These are phyloP conservation scores for Galerucella calmariensis DNA, from an alignment of 2,888 invertebrate species.

Conservation along the genomic window DNA sequence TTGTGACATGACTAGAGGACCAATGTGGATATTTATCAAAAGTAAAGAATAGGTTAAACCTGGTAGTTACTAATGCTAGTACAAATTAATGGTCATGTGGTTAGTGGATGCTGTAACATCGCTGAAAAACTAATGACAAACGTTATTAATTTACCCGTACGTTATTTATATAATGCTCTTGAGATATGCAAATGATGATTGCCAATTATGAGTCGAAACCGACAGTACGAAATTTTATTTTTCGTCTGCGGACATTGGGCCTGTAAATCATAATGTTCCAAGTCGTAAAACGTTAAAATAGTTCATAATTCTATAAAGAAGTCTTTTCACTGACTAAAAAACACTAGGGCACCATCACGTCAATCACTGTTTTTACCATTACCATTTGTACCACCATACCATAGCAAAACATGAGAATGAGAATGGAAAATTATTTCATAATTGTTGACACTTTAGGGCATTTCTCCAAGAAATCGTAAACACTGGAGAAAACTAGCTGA, in stretches of 20 bases:
- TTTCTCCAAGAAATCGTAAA: background rate
- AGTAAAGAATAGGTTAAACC: slow-evolving; percentile 3
- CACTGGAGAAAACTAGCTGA: background rate
- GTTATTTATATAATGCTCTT: slow-evolving; percentile 53
- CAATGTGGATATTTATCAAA: background rate
- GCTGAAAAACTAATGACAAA: slow-evolving; percentile 13
- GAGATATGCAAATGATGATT: slow-evolving; percentile 50
- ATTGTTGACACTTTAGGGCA: slow-evolving; percentile 7
- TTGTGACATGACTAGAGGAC: background rate
- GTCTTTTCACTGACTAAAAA: slow-evolving; percentile 36
- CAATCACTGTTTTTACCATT: slow-evolving; percentile 36
- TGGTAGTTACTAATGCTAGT: background rate
- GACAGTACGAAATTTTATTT: slow-evolving; percentile 56
- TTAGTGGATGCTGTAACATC: slow-evolving; percentile 9
- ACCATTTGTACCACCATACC: slow-evolving; percentile 29
- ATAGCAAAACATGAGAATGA: slow-evolving; percentile 4
- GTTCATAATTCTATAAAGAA: slow-evolving; percentile 42
- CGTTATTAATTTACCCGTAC: slow-evolving; percentile 47
- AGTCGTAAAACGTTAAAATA: slow-evolving; percentile 33
- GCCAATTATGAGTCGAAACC: slow-evolving; percentile 52
- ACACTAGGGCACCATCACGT: slow-evolving; percentile 42
- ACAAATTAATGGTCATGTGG: background rate
- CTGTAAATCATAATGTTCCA: slow-evolving; percentile 53
- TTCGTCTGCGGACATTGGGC: slow-evolving; percentile 54
- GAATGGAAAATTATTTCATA: slow-evolving; percentile 24